Percentiles rank a stretch among this genome's conserved stretches.
Conservation (phyloP, 2,797 vertebrate species). For the Hydrocynus forskahlii region DNA sequence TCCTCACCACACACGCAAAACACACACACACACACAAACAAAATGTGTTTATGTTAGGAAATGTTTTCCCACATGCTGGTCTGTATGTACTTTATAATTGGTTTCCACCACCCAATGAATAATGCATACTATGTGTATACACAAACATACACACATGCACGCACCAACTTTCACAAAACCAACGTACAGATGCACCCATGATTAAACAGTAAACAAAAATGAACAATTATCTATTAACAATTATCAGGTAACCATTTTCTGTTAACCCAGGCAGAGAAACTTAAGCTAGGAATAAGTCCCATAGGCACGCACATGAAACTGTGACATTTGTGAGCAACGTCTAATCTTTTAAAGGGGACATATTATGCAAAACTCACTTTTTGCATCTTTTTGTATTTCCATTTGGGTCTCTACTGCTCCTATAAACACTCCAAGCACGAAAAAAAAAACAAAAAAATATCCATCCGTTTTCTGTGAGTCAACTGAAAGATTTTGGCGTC, state of each 20-base stretch:
- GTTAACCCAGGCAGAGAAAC: not conserved
- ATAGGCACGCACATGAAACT: not conserved
- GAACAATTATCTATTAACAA: no score
- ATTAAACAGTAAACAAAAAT: not conserved
- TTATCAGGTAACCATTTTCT: not conserved
- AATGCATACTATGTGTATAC: not conserved
- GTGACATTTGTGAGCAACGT: not conserved
- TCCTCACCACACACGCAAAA: no score
- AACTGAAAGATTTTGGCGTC: no score
- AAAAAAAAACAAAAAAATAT: no score
- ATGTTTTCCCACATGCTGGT: not conserved
- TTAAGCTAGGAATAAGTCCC: not conserved
- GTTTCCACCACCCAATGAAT: not conserved
- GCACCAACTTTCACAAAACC: not conserved
- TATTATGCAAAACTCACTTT: no score
- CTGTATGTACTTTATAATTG: not conserved
- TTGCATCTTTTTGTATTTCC: no score
- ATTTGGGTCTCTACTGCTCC: no score
- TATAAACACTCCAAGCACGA: no score
- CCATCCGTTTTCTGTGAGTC: no score
- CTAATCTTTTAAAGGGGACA: no score
- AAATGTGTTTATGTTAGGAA: not conserved
- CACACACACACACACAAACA: not conserved
- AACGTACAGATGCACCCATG: not conserved
- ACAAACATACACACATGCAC: not conserved